phyloP scores from a whole-genome alignment of 2,113 vertebrate species.

The Bos indicus region DNA sequence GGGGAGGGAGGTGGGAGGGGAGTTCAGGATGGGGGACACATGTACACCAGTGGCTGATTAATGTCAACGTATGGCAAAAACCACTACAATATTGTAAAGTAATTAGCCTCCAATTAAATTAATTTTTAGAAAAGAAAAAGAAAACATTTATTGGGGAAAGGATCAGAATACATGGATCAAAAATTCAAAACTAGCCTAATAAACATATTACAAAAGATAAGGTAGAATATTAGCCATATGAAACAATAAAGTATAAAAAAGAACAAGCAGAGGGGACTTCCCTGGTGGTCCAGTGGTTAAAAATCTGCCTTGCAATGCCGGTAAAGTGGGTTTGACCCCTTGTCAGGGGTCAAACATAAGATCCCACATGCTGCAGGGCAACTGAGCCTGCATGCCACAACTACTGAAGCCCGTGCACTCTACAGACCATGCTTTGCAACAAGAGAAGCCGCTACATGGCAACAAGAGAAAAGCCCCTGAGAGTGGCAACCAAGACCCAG shows the following conservation, averaged over 20 bases:
- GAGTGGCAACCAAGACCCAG: neutral
- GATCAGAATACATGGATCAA: neutral
- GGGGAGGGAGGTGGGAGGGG: neutral
- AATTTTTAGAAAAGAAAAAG: neutral
- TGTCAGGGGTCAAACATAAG: neutral
- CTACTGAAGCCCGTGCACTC: neutral
- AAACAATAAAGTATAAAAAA: slow-evolving; percentile 18
- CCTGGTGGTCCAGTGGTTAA: neutral
- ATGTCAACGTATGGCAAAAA: neutral
- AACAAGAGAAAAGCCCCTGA: neutral
- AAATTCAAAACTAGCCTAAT: neutral
- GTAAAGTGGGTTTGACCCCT: neutral
- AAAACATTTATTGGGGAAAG: neutral
- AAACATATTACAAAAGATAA: slow-evolving; percentile 1
- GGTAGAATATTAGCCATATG: neutral
- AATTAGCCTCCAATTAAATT: neutral
- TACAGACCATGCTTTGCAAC: neutral
- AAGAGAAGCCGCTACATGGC: neutral
- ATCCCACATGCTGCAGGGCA: neutral
- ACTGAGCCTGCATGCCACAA: neutral
- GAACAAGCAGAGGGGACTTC: neutral
- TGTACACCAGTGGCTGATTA: neutral
- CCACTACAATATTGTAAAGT: neutral
- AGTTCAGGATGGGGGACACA: neutral
- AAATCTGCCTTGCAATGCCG: neutral